Evolutionary conservation across 2,888 invertebrate genomes (phyloP), one percentile per base, ranked within the genome.

Genomic region (Teinopalpus imperialis): DNA sequence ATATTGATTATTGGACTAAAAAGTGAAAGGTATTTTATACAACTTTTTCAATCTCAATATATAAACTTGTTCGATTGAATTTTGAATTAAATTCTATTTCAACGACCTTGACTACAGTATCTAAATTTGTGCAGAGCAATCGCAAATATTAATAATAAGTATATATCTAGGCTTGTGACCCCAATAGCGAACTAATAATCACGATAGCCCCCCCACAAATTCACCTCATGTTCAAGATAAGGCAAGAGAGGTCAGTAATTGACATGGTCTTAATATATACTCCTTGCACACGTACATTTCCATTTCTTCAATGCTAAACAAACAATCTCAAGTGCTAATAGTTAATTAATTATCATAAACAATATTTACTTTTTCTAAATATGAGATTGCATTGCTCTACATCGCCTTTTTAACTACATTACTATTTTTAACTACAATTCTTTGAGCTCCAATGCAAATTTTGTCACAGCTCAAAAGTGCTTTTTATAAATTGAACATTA

Each of bases 191-290:
- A 31, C 32, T 40, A 53, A 34, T 45, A 54, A 61, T 59, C 57
- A 58, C 49, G 60, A 55, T 48, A 53, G 56, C 67, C 75, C 86
- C 86, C 86, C 86, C 86, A 86, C 86, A 81, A 70, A 78, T 66
- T 70, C 71, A 71, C 68, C 78, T 75, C 83, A 78, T 85, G 85
- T 62, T 53, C 64, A 53, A 46, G 80, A 85, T 82, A 81, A 70
- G 54, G 40, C 51, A 51, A 54, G 59, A 54, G 59, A 64, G 76
- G 79, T 79, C 75, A 75, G 53, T 54, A 59, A 66, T 71, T 64
- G 63, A 51, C 54, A 54, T 55, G 51, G 66, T 67, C 57, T 58
- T 57, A 61, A 43, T 53, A 56, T 54, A 62, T 58, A 58, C 32
- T 18, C 45, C 45, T 21, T 27, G 20, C 39, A 13, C 57, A 56